These are phyloP conservation scores for Poecilia picta DNA, from an alignment of 2,797 vertebrate species.

Conservation along the genomic window DNA sequence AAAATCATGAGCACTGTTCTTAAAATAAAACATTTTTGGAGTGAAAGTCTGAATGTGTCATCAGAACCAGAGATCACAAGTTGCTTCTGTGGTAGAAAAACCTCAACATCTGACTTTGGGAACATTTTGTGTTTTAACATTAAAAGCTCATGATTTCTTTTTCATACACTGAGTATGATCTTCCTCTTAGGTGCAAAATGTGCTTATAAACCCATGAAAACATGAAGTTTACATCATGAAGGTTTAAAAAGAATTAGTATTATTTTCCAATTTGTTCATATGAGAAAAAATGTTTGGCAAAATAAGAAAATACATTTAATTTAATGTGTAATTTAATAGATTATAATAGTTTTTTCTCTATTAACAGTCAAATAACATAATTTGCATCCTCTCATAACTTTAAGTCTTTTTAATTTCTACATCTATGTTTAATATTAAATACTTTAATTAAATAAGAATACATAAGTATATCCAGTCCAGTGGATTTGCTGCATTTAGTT, in stretches of 20 bases:
- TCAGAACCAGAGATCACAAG: not conserved
- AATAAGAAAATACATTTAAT: not conserved
- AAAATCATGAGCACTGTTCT: not conserved
- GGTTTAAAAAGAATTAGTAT: not conserved
- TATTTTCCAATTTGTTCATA: not conserved
- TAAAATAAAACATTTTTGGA: not conserved
- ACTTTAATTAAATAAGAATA: not conserved
- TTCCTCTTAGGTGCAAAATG: not conserved
- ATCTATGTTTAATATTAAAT: too few relatives aligned
- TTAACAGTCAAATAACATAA: not conserved
- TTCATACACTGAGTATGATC: not conserved
- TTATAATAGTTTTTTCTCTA: not conserved
- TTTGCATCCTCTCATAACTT: too few relatives aligned
- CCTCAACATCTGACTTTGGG: not conserved
- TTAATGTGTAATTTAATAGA: not conserved
- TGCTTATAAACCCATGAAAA: not conserved
- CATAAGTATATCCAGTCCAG: not conserved
- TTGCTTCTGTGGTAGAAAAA: too few relatives aligned
- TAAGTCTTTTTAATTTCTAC: too few relatives aligned
- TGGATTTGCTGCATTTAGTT: not conserved
- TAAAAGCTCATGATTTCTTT: not conserved
- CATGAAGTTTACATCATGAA: not conserved
- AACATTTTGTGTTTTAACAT: too few relatives aligned
- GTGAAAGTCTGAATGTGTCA: not conserved
- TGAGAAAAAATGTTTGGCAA: not conserved